Conservation (phyloP, 2,888 invertebrate species). For the Notodonta ziczac region DNA sequence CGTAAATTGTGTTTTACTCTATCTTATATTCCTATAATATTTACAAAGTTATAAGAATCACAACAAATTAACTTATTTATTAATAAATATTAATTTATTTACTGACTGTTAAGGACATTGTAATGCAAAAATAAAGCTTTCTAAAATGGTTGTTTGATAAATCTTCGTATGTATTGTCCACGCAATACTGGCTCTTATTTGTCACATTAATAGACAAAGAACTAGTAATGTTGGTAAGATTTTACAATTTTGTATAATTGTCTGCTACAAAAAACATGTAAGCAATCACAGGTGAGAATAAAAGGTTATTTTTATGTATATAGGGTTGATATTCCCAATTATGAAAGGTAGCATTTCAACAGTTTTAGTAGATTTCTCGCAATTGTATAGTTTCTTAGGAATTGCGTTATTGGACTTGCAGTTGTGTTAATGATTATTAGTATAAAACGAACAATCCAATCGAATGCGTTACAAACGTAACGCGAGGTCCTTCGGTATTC, state of each 20-base stretch:
- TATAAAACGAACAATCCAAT: slow-evolving; percentile 17
- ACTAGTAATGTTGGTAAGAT: no score
- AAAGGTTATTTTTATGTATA: no score
- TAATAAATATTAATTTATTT: slow-evolving; percentile 58
- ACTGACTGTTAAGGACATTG: slow-evolving; percentile 22
- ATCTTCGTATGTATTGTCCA: not conserved
- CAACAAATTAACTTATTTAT: slow-evolving; percentile 77
- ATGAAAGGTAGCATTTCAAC: no score
- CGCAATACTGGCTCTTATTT: not conserved
- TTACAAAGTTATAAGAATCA: slow-evolving; percentile 67
- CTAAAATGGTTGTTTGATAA: slow-evolving; percentile 4
- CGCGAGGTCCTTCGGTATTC: not conserved
- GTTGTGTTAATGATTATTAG: slow-evolving; percentile 18
- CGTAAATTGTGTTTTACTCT: slow-evolving; percentile 44
- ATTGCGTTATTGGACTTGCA: slow-evolving; percentile 10
- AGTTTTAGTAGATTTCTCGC: no score
- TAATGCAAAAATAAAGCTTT: slow-evolving; percentile 15
- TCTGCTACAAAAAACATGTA: no score
- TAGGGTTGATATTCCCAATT: no score
- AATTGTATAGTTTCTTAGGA: not conserved
- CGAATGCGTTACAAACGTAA: not conserved
- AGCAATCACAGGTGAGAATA: no score
- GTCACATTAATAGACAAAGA: no score
- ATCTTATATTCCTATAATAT: slow-evolving; percentile 51
- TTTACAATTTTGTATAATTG: no score